Base-by-base conservation (phyloP, 2,113 vertebrate species). In the Coptodon bakossiorum region DNA sequence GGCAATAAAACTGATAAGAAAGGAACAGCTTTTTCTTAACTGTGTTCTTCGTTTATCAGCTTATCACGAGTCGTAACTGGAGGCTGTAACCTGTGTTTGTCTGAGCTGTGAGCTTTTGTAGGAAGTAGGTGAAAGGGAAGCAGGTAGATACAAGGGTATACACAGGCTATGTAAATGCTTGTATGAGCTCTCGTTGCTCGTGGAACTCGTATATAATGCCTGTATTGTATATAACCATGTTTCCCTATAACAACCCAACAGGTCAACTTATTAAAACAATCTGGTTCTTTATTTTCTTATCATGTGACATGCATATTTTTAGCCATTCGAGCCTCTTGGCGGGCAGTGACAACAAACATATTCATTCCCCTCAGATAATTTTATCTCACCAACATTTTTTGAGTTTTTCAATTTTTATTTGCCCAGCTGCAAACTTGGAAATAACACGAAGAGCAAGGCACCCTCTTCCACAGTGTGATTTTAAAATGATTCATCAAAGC, bases 81-180 rank as follows among this genome's bases (percentile, higher is more conserved):
- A 82, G 53, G 40, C 16, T 76, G 71, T 29, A 14, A 76, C 24
- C 43, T 45, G 81, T 86, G 61, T 83, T 24, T 4, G 2, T 61
- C 31, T 81, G 78, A 86, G 14, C 52, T 22, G 29, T 13, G 57
- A 53, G 40, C 6, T 14, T 40, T 24, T 43, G 57, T 6, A 52
- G 59, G 29, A 91, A 90, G 61, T 87, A 50, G 88, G 88, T 90
- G 68, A 90, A 88, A 90, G 88, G 54, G 27, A 56, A 83, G 38
- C 14, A 7, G 34, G 31, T 29, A 45, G 45, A 31, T 17, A 22
- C 29, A 27, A 78, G 16, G 68, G 40, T 76, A 76, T 29, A 14
- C 45, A 1, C 19, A 34, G 19, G 6, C n/a, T 13, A 9, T 6
- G 27, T n/a, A n/a, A 50, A 53, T 54, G n/a, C 89, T 22, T 5